These are phyloP conservation scores for Odontesthes bonariensis DNA, from an alignment of 2,113 vertebrate genomes.

Conservation along the genomic window DNA sequence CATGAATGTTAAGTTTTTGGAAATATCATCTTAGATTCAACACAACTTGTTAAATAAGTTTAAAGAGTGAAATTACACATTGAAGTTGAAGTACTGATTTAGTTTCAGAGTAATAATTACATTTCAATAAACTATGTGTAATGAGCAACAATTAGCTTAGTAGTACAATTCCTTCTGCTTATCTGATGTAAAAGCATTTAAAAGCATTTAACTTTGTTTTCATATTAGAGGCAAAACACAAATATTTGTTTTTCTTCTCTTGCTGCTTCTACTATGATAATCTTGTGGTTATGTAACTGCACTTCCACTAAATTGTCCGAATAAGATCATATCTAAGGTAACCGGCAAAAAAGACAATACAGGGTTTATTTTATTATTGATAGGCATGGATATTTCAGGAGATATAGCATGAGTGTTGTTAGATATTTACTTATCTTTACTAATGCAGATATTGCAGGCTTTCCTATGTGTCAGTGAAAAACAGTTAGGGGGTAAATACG, in stretches of 20 bases:
- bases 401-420: not conserved
- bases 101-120: not conserved
- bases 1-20: not conserved
- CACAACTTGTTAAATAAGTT: too few species aligned
- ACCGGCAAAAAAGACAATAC: not conserved
- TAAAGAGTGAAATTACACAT: too few species aligned
- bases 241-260: too few species aligned
- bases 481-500: conserved; percentile 18
- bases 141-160: not conserved
- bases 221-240: not conserved
- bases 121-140: not conserved
- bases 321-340: not conserved
- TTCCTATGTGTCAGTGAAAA: conserved; percentile 11
- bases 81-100: too few species aligned
- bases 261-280: too few species aligned
- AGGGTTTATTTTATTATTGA: not conserved
- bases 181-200: not conserved
- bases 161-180: not conserved
- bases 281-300: conserved; percentile 2
- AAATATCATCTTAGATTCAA: not conserved
- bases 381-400: not conserved
- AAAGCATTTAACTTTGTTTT: not conserved
- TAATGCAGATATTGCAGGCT: not conserved
- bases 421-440: not conserved
- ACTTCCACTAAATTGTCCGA: conserved; percentile 4